These are phyloP conservation scores for Drosophila rellima DNA, from an alignment of 2,888 invertebrate genomes.

Conservation along the genomic window DNA sequence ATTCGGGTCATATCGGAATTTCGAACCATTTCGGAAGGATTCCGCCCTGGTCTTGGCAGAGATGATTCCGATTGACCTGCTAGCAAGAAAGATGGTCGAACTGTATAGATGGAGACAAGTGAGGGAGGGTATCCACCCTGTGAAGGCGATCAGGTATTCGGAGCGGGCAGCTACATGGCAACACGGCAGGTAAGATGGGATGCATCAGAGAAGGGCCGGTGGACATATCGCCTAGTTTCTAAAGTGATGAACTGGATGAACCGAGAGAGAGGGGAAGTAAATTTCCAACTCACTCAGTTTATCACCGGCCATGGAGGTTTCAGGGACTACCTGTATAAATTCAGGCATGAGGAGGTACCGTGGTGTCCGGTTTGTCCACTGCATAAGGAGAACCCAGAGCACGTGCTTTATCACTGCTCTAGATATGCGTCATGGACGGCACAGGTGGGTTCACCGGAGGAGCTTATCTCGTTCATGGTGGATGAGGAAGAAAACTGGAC, in stretches of 20 bases:
- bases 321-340: neutral
- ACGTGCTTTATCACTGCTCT: neutral
- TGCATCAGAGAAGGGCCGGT: too few species aligned
- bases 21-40: too few species aligned
- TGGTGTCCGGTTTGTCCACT: neutral
- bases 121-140: too few species aligned
- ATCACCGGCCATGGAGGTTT: neutral
- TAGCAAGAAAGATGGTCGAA: too few species aligned
- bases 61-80: too few species aligned
- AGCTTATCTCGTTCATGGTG: neutral
- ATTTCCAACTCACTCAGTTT: neutral
- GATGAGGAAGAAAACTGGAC: neutral
- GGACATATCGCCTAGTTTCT: neutral
- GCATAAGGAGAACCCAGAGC: neutral
- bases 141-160: too few species aligned
- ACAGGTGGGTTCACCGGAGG: neutral
- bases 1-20: too few species aligned
- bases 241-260: neutral
- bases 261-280: neutral
- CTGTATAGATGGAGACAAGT: too few species aligned
- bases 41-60: too few species aligned
- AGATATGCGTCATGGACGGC: neutral
- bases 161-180: too few species aligned
- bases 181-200: too few species aligned
- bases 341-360: neutral